phyloP scores from a whole-genome alignment of 2,888 invertebrate species.

The Teleiodes luculella region DNA sequence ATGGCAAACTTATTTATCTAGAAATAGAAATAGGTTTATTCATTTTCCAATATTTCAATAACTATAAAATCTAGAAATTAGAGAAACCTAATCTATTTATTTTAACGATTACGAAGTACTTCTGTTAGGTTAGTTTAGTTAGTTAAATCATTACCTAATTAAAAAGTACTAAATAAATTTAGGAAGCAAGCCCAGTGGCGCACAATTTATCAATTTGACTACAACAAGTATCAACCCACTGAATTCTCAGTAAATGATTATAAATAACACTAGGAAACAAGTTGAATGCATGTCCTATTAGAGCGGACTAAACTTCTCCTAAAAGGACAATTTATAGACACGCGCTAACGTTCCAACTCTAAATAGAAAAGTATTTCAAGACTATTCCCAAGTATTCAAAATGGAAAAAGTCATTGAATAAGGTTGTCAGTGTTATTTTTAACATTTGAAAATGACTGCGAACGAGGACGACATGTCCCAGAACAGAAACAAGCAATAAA shows the following conservation, averaged over 20 bases:
- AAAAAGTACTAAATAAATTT: no score
- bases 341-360: not conserved
- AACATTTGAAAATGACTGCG: conserved; percentile 16
- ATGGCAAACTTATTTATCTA: no score
- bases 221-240: not conserved
- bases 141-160: no score
- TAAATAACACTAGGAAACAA: conserved; percentile 3
- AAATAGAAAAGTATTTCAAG: conserved; percentile 25
- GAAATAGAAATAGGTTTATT: no score
- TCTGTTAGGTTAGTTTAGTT: no score
- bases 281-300: not conserved
- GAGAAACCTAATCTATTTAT: no score
- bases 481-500: no score
- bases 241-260: conserved; percentile 1
- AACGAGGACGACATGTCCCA: not conserved
- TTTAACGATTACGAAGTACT: no score
- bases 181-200: not conserved
- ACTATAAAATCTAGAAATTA: no score
- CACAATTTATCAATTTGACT: not conserved
- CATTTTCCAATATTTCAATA: no score
- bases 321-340: not conserved
- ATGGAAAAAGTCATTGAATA: conserved; percentile 20
- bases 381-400: conserved; percentile 37
- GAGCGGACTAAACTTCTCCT: not conserved
- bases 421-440: conserved; percentile 60